Conservation (phyloP, 2,113 vertebrate species). For the Prionailurus bengalensis region DNA sequence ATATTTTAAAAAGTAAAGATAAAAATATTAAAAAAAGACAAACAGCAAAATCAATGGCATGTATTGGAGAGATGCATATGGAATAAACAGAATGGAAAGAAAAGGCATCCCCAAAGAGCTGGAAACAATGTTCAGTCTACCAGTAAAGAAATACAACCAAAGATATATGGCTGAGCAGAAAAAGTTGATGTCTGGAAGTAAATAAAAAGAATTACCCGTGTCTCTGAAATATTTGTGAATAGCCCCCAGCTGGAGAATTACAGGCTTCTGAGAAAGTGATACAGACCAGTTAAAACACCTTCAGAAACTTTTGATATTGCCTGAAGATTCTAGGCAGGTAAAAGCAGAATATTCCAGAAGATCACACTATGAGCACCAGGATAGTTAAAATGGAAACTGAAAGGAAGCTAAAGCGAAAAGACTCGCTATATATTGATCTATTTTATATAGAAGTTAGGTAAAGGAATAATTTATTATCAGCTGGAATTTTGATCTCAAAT, state of each 20-base stretch:
- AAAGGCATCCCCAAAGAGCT: neutral
- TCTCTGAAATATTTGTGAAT: constrained; percentile 27
- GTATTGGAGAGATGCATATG: neutral
- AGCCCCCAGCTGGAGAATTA: neutral
- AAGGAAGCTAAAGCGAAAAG: neutral
- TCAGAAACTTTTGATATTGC: neutral
- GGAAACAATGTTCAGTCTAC: neutral
- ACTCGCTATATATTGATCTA: neutral
- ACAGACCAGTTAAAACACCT: neutral
- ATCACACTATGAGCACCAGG: neutral
- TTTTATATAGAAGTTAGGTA: neutral
- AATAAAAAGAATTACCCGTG: neutral
- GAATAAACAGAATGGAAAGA: neutral
- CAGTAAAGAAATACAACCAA: neutral
- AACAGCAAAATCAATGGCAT: neutral
- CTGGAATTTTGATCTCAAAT: neutral
- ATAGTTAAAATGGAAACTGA: neutral
- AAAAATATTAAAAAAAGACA: constrained; percentile 6
- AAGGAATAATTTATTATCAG: neutral
- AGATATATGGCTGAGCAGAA: neutral
- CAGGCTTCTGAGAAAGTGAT: neutral
- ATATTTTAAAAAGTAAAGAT: neutral
- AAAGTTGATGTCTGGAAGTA: neutral
- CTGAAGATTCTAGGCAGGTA: neutral
- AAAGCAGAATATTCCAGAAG: constrained; percentile 1